Percentiles rank a stretch among this genome's conserved stretches.
phyloP scores from a whole-genome alignment of 2,888 invertebrate genomes.

The Cephus sareptanus region DNA sequence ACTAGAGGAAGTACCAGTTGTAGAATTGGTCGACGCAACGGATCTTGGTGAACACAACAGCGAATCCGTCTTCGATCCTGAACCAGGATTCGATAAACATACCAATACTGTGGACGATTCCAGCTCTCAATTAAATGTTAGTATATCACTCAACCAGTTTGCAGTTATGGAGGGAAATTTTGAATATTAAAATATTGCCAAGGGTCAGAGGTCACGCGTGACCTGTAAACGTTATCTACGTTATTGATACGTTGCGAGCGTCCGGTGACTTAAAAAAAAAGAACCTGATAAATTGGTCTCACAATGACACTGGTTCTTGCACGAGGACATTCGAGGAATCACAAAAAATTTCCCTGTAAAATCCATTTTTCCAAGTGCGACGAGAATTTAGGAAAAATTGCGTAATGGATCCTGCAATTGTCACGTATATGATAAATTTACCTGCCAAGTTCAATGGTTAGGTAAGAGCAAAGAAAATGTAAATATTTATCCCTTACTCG shows the following conservation, averaged over 20 bases:
- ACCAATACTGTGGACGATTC: conserved; percentile 52
- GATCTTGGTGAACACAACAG: conserved; percentile 53
- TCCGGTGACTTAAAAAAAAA: neutral
- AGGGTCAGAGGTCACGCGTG: neutral
- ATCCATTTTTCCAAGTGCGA: neutral
- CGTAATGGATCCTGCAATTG: too few species aligned
- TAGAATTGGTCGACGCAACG: conserved; percentile 60
- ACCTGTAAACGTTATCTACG: neutral
- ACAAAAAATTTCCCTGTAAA: neutral
- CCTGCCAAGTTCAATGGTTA: too few species aligned
- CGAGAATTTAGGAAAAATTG: too few species aligned
- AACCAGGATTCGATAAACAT: conserved; percentile 52
- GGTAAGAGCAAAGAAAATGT: too few species aligned
- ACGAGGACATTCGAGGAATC: neutral
- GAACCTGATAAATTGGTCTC: neutral
- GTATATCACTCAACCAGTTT: conserved; percentile 37
- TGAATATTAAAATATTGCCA: neutral
- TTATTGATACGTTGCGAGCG: neutral
- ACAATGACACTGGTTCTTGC: neutral
- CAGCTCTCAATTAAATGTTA: conserved; percentile 57
- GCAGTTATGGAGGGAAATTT: conserved; percentile 17
- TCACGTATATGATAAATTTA: too few species aligned
- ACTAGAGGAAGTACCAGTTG: conserved; percentile 57
- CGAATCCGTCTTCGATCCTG: conserved; percentile 37
- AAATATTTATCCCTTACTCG: too few species aligned